Conservation (phyloP, 2,888 invertebrate species). For the Spisula solida region DNA sequence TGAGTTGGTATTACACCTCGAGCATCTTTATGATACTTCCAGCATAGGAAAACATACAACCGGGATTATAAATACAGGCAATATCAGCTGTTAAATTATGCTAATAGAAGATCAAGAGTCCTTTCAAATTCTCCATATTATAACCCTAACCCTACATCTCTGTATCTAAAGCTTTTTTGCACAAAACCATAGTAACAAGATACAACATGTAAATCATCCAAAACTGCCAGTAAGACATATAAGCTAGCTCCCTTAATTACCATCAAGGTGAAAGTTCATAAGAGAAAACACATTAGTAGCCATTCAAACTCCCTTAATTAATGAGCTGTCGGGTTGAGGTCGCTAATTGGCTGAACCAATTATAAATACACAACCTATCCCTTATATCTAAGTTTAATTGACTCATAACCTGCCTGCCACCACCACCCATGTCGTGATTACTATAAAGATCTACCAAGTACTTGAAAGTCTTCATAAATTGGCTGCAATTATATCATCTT, state of each 20-base stretch:
- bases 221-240: neutral
- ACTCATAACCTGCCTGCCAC: neutral
- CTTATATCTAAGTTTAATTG: neutral
- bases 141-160: no score
- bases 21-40: no score
- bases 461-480: neutral
- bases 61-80: no score
- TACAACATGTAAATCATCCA: neutral
- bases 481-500: neutral
- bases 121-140: no score
- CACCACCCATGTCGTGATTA: neutral
- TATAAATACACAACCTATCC: neutral
- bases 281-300: conserved; percentile 2
- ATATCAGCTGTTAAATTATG: no score
- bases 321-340: neutral
- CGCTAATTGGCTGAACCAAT: neutral
- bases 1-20: no score
- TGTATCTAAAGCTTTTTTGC: neutral
- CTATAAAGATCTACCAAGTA: neutral
- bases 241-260: neutral
- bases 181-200: neutral
- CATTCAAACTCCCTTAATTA: neutral
- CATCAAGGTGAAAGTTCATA: neutral
- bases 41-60: no score
- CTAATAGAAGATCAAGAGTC: no score